phyloP scores from a whole-genome alignment of 2,113 vertebrate species.

The Saguinus midas region DNA sequence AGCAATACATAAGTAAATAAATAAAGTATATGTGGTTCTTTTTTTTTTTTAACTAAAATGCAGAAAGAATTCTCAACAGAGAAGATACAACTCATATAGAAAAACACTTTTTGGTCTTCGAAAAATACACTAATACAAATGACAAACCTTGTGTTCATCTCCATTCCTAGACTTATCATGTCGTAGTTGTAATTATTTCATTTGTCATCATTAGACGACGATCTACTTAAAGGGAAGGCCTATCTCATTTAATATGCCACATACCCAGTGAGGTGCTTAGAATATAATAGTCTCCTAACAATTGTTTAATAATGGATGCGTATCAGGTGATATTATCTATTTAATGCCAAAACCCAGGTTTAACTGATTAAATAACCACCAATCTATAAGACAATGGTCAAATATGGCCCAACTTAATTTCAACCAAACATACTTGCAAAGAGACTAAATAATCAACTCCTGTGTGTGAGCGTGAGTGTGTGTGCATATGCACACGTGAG shows the following conservation, averaged over 20 bases:
- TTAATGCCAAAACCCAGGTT: conserved; percentile 13
- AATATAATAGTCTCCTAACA: background rate
- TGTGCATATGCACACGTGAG: background rate
- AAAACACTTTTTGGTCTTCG: background rate
- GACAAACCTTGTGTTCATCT: background rate
- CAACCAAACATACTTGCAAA: conserved; percentile 1
- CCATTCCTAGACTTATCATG: background rate
- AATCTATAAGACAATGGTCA: background rate
- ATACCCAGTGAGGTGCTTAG: background rate
- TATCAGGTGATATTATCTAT: background rate
- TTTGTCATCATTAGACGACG: background rate
- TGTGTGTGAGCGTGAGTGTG: background rate
- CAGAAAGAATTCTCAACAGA: conserved; percentile 29
- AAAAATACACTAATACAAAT: conserved; percentile 7
- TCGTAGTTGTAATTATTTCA: background rate
- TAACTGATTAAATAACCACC: background rate
- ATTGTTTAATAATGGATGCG: background rate
- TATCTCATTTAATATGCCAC: background rate
- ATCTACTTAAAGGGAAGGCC: background rate
- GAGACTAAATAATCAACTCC: background rate
- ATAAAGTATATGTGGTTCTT: background rate
- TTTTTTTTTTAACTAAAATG: background rate
- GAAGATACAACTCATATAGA: background rate
- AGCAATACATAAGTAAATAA: no score
- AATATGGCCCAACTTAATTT: background rate